Conservation (phyloP, 2,113 vertebrate species). For the Philantomba maxwellii region DNA sequence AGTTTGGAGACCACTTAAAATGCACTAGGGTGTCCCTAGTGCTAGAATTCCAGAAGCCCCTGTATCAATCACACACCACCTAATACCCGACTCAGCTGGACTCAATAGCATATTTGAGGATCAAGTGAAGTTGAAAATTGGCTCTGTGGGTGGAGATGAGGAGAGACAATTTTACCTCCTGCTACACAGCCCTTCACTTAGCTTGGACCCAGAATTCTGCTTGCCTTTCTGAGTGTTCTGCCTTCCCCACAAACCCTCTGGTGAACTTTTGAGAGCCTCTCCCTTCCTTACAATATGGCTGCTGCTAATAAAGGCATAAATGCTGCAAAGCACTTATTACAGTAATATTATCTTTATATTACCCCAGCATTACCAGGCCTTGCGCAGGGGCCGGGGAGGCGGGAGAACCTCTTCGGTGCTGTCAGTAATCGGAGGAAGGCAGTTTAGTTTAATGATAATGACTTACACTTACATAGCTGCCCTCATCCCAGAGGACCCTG, state of each 20-base stretch:
- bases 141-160: neutral
- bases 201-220: slow-evolving; percentile 7
- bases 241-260: neutral
- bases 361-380: slow-evolving; percentile 60
- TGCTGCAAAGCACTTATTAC: slow-evolving; percentile 71
- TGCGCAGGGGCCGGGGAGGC: slow-evolving; percentile 41
- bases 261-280: slow-evolving; percentile 16
- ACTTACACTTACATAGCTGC: slow-evolving; percentile 72
- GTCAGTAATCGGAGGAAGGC: slow-evolving; percentile 69
- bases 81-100: neutral
- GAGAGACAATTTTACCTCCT: neutral
- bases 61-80: neutral
- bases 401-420: slow-evolving; percentile 65
- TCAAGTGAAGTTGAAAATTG: neutral
- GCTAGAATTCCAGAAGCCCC: neutral
- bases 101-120: neutral
- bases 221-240: neutral
- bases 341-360: slow-evolving; percentile 74
- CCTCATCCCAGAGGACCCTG: slow-evolving; percentile 71
- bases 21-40: neutral
- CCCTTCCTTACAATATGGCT: slow-evolving; percentile 59
- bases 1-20: neutral
- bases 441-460: slow-evolving; percentile 76
- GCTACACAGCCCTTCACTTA: neutral
- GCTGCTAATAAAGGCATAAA: slow-evolving; percentile 71